These are phyloP conservation scores for Mastomys natalensis DNA, from an alignment of 2,113 vertebrate species.

Conservation along the genomic window DNA sequence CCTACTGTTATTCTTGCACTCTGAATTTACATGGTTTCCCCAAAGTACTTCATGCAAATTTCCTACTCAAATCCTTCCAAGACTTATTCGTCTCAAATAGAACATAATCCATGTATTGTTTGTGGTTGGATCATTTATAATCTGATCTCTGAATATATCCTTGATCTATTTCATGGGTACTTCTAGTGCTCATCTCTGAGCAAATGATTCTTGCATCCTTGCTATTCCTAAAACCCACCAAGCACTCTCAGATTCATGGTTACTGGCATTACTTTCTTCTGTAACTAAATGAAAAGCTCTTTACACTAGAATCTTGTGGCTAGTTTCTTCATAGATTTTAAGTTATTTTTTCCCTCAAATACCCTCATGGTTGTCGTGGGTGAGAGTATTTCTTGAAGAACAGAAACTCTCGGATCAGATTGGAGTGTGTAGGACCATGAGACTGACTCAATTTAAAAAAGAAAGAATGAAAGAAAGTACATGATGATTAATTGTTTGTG, in stretches of 20 bases:
- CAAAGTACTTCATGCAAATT: background rate
- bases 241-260: background rate
- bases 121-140: background rate
- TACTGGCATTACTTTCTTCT: background rate
- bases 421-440: background rate
- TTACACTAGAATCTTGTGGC: background rate
- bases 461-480: background rate
- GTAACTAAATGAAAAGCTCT: constrained; percentile 22
- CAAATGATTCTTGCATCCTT: background rate
- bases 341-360: background rate
- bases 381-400: background rate
- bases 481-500: background rate
- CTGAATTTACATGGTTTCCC: background rate
- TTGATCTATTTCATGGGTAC: background rate
- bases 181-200: background rate
- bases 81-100: background rate
- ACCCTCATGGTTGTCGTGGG: background rate
- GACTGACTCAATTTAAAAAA: background rate
- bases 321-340: background rate
- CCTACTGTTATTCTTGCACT: background rate
- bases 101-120: background rate
- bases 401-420: background rate
- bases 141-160: background rate
- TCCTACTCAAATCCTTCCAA: background rate
- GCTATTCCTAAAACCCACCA: background rate